These are phyloP conservation scores for Drosophila maculinotata DNA, from an alignment of 2,888 invertebrate species.

Conservation along the genomic window DNA sequence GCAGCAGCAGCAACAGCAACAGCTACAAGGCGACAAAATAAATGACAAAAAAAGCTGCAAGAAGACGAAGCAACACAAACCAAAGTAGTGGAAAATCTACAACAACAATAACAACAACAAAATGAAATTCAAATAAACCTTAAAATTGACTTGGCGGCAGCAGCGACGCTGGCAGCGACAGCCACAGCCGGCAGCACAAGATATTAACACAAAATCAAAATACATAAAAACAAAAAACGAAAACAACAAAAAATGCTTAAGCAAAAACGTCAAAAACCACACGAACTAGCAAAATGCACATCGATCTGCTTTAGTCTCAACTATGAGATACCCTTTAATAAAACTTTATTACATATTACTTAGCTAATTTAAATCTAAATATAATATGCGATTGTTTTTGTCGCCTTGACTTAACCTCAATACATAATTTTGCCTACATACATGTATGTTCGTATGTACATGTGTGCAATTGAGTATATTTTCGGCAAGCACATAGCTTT, in stretches of 20 bases:
- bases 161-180: constrained; percentile 41
- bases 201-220: constrained; percentile 71
- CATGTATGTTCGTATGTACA: no score
- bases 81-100: constrained; percentile 56
- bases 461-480: no score
- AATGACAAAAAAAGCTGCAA: constrained; percentile 28
- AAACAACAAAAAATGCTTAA: constrained; percentile 41
- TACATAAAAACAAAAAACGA: constrained; percentile 26
- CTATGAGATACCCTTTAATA: constrained; percentile 24
- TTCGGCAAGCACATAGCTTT: neutral
- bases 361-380: no score
- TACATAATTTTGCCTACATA: no score
- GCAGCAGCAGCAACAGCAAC: constrained; percentile 28
- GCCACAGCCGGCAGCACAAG: constrained; percentile 65
- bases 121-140: constrained; percentile 78
- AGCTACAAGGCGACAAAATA: constrained; percentile 54
- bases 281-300: constrained; percentile 1
- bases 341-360: neutral
- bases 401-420: no score
- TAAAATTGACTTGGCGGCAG: constrained; percentile 73
- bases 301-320: neutral
- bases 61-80: constrained; percentile 16
- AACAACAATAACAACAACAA: no score
- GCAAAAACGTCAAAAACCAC: constrained; percentile 46
- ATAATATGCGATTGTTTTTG: no score